Base-by-base conservation (phyloP, 2,113 vertebrate genomes). In the Petrocephalus microphthalmus region DNA sequence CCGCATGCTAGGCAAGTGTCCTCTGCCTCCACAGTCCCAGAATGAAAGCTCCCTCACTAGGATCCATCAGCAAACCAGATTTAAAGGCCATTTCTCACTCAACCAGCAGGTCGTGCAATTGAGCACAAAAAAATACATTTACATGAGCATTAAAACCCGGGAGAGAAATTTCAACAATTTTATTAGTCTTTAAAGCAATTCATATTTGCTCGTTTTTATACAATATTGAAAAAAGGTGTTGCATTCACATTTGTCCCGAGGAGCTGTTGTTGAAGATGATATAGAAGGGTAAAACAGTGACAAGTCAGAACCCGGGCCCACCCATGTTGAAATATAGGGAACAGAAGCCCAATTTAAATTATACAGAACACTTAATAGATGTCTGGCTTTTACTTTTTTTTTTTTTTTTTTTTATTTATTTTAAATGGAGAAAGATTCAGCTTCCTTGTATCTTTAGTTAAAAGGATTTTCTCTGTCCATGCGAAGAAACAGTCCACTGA, bases 181-280 rank as follows among this genome's bases (percentile, higher is more conserved):
- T 92, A 67, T 90, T 95, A 90, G 85, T 96, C 91, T 97, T 95
- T 96, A 96, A 96, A 93, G 94, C 93, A 96, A 97, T 95, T 94
- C 95, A 94, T 91, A 93, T 95, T 95, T 96, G 95, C 95, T 96
- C 95, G 67, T 96, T 96, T 97, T 97, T 96, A 95, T 97, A 98
- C 97, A 97, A 95, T 96, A 97, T 96, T 96, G 96, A 98, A 98
- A 97, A 95, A 97, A 94, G 95, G 95, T 96, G 91, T 96, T 96
- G 97, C 97, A 96, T 98, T 98, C 97, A 98, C 97, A 98, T 97
- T 98, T 92, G 97, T 96, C 96, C 97, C 96, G 94, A 97, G 95
- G 96, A 97, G 97, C 96, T 97, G 94, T 96, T 93, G 92, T 91
- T 91, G 96, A 97, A 95, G 96, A 96, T 95, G 95, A 97, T 95